Evolutionary conservation across 2,888 invertebrate genomes (phyloP).

Genomic region (Ischnura elegans): DNA sequence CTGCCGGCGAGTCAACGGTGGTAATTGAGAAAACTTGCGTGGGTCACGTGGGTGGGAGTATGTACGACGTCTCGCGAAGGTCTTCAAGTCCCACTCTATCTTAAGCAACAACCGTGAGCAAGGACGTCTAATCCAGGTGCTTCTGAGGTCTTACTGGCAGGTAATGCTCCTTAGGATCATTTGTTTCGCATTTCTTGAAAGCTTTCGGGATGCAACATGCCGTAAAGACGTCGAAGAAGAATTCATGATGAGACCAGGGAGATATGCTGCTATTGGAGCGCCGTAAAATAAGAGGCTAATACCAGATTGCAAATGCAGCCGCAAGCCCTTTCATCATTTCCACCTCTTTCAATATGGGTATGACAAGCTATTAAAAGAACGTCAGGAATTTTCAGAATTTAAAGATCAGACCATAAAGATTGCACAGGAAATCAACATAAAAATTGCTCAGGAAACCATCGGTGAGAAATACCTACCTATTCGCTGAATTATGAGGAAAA

Average conservation of each 20-base stretch:
- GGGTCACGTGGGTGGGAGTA: neutral
- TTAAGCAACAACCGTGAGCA: neutral
- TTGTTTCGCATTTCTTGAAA: constrained; percentile 10
- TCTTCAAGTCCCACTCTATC: constrained; percentile 29
- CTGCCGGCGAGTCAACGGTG: neutral
- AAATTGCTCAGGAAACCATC: too few relatives aligned
- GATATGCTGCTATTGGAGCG: neutral
- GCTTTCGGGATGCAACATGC: neutral
- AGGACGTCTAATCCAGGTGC: constrained; percentile 16
- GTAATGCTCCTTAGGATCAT: neutral
- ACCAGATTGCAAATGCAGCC: neutral
- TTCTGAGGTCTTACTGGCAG: neutral
- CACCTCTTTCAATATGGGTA: neutral
- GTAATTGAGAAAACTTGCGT: neutral
- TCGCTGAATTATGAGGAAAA: too few relatives aligned
- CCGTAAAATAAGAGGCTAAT: neutral
- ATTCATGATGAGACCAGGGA: neutral
- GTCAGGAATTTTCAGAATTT: too few relatives aligned
- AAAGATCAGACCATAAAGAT: too few relatives aligned
- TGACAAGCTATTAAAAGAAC: too few relatives aligned
- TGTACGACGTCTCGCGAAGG: neutral
- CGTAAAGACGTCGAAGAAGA: neutral
- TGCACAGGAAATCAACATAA: too few relatives aligned
- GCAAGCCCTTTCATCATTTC: neutral
- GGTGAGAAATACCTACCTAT: too few relatives aligned